A percentile compares a stretch with the other conserved stretches of the same genome.
phyloP scores from a whole-genome alignment of 2,797 vertebrate species.

The Xenops minutus region DNA sequence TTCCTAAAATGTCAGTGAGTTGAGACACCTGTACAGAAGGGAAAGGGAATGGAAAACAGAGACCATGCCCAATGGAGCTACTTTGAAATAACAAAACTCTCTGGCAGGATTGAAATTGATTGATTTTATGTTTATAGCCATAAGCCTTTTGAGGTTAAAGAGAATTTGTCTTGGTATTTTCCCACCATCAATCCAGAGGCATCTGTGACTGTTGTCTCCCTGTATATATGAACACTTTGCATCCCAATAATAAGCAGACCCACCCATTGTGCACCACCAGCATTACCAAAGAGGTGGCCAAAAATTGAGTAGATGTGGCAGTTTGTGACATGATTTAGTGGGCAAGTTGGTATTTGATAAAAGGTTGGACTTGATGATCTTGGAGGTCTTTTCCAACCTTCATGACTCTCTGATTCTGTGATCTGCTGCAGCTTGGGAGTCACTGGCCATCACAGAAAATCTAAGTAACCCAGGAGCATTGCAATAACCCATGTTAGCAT shows the following conservation, averaged over 20 bases:
- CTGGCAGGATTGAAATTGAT: neutral
- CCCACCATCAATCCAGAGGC: neutral
- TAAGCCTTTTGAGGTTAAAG: neutral
- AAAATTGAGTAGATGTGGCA: neutral
- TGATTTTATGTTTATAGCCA: neutral
- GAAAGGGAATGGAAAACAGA: neutral
- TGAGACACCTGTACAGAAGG: neutral
- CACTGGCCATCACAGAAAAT: neutral
- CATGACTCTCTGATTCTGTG: neutral
- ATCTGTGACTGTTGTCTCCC: neutral
- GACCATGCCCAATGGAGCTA: neutral
- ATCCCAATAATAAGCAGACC: neutral
- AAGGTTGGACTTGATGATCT: neutral
- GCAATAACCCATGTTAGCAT: neutral
- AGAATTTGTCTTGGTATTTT: neutral
- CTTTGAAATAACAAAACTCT: neutral
- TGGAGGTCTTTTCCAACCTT: neutral
- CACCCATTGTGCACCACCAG: neutral
- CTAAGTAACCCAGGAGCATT: neutral
- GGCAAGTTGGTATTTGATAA: rapidly evolving
- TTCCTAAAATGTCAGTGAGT: neutral
- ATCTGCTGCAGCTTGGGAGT: neutral
- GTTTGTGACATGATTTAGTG: neutral
- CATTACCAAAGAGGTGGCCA: neutral
- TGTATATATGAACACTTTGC: neutral